Conservation (phyloP, 2,113 vertebrate species). For the Cheirogaleus medius region DNA sequence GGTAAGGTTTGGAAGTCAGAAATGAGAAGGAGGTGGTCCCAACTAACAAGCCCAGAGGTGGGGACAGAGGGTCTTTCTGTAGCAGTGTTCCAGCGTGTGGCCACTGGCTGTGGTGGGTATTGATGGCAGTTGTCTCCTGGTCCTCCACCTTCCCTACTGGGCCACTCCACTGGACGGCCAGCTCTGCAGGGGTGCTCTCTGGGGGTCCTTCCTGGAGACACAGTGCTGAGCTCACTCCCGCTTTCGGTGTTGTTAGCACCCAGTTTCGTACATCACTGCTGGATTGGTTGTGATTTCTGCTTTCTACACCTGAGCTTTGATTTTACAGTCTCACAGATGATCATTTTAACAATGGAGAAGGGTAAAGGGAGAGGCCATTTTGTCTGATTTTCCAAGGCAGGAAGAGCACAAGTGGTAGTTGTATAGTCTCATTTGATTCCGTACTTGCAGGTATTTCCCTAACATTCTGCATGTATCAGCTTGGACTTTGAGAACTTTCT, state of each 20-base stretch:
- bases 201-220: background rate
- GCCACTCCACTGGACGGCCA: too few species aligned
- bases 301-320: background rate
- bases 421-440: background rate
- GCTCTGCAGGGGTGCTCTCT: background rate
- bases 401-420: slow-evolving; percentile 2
- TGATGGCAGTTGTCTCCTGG: too few species aligned
- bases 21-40: too few species aligned
- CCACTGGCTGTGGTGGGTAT: too few species aligned
- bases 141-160: too few species aligned
- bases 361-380: background rate
- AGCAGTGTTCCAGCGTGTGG: too few species aligned
- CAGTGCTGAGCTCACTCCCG: background rate
- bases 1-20: too few species aligned
- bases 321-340: background rate
- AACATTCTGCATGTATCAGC: background rate
- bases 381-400: background rate
- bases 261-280: background rate
- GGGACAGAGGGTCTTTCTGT: too few species aligned
- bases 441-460: background rate
- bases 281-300: background rate
- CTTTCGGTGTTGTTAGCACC: background rate
- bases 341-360: background rate
- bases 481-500: background rate
- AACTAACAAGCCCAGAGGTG: too few species aligned